These are phyloP conservation scores for Phainopepla nitens DNA, from an alignment of 2,113 vertebrate species.

Conservation along the genomic window DNA sequence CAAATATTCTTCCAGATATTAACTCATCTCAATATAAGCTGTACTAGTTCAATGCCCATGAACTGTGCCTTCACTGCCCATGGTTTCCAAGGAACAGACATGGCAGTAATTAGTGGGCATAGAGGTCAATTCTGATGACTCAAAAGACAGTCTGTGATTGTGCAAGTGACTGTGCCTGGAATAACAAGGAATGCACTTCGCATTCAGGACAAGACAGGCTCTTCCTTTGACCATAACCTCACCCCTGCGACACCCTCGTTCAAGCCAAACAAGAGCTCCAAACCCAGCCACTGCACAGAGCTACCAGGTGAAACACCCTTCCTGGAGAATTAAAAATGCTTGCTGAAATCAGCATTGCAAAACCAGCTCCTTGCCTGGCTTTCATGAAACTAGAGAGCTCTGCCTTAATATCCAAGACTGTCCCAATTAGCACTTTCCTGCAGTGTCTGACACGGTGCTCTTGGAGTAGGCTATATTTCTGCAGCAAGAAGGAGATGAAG, in stretches of 20 bases:
- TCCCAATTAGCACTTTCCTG: background rate
- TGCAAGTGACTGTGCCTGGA: background rate
- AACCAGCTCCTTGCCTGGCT: background rate
- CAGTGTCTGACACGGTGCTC: fast-evolving
- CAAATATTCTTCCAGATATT: background rate
- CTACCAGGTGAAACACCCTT: background rate
- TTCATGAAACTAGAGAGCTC: background rate
- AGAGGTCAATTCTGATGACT: conserved; percentile 1
- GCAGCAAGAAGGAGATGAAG: background rate
- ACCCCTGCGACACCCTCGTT: fast-evolving
- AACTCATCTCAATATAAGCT: background rate
- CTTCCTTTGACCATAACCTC: background rate
- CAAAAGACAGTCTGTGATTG: background rate
- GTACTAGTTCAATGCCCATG: background rate
- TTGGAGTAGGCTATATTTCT: background rate
- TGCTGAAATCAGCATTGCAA: background rate
- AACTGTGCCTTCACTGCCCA: background rate
- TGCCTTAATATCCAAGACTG: background rate
- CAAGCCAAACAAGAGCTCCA: background rate
- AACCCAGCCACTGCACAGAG: background rate
- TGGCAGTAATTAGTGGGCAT: conserved; percentile 4
- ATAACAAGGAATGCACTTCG: background rate
- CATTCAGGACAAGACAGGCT: background rate
- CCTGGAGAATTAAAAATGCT: background rate
- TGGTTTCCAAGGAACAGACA: background rate